Evolutionary conservation across 2,113 vertebrate genomes (phyloP).

Genomic region (Bambusicola thoracicus): DNA sequence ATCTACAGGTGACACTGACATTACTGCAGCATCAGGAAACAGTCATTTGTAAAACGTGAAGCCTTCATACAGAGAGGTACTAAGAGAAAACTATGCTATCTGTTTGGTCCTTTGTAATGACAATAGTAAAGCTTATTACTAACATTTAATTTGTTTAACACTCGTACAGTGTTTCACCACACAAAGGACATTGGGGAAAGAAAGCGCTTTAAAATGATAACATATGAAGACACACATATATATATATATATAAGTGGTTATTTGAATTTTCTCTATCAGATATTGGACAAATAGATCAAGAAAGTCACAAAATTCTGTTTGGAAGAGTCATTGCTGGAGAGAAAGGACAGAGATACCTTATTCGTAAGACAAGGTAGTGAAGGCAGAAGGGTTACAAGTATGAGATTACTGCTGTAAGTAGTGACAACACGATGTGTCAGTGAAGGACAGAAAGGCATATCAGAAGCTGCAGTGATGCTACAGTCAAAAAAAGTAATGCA

Average conservation of each 20-base stretch:
- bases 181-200: neutral
- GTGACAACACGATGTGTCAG: conserved; percentile 24
- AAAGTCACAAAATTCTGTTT: neutral
- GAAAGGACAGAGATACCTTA: neutral
- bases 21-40: neutral
- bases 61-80: neutral
- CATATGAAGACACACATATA: neutral
- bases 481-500: neutral
- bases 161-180: neutral
- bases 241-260: neutral
- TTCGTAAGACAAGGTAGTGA: neutral
- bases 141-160: neutral
- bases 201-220: neutral
- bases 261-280: neutral
- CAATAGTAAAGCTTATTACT: neutral
- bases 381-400: neutral
- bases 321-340: neutral
- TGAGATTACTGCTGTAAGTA: neutral
- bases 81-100: neutral
- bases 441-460: neutral
- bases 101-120: neutral
- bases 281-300: too few species aligned
- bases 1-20: neutral
- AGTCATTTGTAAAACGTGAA: neutral
- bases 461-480: conserved; percentile 34